phyloP scores from a whole-genome alignment of 2,888 invertebrate species.

The Polydrusus cervinus region DNA sequence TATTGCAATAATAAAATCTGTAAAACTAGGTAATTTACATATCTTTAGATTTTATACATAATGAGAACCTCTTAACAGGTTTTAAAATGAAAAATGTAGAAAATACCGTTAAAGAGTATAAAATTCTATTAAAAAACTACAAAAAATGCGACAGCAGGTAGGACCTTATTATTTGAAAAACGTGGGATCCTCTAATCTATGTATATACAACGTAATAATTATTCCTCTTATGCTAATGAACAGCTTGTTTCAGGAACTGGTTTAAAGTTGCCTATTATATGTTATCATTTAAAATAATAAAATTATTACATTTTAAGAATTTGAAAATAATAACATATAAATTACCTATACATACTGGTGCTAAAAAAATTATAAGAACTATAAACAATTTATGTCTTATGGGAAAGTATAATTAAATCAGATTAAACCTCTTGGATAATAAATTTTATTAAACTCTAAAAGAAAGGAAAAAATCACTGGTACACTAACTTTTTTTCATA shows the following conservation, averaged over 20 bases:
- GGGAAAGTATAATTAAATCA: too few relatives aligned
- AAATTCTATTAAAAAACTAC: background rate
- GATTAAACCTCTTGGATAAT: too few relatives aligned
- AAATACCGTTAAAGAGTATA: background rate
- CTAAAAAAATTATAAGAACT: too few relatives aligned
- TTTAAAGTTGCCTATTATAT: background rate
- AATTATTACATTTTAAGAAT: too few relatives aligned
- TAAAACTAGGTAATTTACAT: conserved; percentile 14
- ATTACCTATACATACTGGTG: too few relatives aligned
- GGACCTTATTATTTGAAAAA: background rate
- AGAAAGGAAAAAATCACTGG: too few relatives aligned
- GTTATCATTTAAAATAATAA: background rate
- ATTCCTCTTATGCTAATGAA: background rate
- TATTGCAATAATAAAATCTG: conserved; percentile 4
- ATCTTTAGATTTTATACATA: background rate
- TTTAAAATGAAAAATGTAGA: background rate
- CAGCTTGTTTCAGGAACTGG: background rate
- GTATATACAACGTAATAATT: background rate
- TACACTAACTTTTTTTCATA: conserved; percentile 7
- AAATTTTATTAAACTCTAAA: too few relatives aligned
- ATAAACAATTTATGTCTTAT: too few relatives aligned
- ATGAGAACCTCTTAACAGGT: background rate
- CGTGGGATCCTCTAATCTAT: background rate
- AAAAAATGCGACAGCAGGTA: background rate
- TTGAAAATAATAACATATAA: too few relatives aligned